Evolutionary conservation across 1,140 invertebrate species (phyloP).

Genomic region (Proales similis): DNA sequence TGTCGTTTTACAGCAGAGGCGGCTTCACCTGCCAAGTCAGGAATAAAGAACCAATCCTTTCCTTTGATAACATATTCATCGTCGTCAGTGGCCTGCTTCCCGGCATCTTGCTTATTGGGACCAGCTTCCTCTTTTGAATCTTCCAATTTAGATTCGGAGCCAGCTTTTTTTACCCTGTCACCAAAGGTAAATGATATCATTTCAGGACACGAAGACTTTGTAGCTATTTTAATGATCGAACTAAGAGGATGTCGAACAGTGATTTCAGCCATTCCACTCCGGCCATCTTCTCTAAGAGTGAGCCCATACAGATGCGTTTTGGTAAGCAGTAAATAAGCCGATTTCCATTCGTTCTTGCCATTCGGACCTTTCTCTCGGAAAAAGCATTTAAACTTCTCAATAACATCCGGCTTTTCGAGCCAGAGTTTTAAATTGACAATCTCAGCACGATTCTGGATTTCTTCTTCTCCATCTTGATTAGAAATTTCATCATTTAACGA

Average conservation of each 20-base stretch:
- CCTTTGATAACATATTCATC: constrained; percentile 35
- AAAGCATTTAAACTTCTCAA: constrained; percentile 78
- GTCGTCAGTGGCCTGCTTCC: background rate
- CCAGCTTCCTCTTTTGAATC: background rate
- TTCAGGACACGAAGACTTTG: constrained; percentile 29
- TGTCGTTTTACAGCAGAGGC: constrained; percentile 29
- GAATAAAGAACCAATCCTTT: constrained; percentile 34
- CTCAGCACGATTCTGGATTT: constrained; percentile 56
- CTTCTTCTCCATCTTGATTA: constrained; percentile 50
- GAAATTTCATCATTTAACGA: constrained; percentile 61
- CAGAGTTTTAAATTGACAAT: constrained; percentile 65
- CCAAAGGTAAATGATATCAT: constrained; percentile 32
- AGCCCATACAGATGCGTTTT: constrained; percentile 76
- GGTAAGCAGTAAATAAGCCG: constrained; percentile 66
- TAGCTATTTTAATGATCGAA: constrained; percentile 35
- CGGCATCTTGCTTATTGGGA: background rate
- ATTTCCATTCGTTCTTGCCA: constrained; percentile 65
- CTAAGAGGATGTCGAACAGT: constrained; percentile 21
- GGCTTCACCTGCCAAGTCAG: constrained; percentile 31
- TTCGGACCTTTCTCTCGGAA: constrained; percentile 79
- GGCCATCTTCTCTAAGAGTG: background rate
- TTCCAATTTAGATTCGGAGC: background rate
- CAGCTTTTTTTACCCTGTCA: constrained; percentile 14
- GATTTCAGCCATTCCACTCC: constrained; percentile 11
- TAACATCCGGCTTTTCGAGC: constrained; percentile 72